Evolutionary conservation across 1,140 invertebrate species (phyloP).

Genomic region (Coptotermes formosanus): DNA sequence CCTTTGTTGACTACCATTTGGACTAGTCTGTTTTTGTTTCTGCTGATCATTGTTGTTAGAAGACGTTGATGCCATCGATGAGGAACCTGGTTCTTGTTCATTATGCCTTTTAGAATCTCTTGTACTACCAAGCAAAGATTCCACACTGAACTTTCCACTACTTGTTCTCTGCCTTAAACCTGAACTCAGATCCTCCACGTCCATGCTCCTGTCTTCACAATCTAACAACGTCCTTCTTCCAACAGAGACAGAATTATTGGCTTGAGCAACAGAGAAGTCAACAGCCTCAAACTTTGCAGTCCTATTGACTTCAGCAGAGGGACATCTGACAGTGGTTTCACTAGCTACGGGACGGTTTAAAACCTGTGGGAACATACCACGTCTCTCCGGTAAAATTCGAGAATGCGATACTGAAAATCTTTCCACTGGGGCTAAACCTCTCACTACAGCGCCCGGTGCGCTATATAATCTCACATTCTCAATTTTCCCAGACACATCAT

Average conservation of each 20-base stretch:
- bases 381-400: no score
- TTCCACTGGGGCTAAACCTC: no score
- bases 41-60: constrained; percentile 5
- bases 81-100: constrained; percentile 21
- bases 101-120: background rate
- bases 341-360: no score
- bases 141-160: constrained; percentile 39
- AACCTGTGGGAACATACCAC: no score
- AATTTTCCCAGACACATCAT: no score
- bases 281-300: background rate
- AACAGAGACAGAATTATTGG: background rate
- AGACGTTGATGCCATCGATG: constrained; percentile 29
- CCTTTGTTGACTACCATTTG: constrained; percentile 59
- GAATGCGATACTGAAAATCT: no score
- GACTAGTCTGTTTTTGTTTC: background rate
- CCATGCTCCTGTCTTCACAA: background rate
- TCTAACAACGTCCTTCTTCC: constrained; percentile 5
- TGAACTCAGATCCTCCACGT: background rate
- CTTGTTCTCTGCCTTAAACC: background rate
- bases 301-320: background rate
- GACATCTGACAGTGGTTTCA: background rate
- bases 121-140: constrained; percentile 44
- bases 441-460: no score
- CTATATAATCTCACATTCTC: no score
- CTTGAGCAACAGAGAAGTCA: background rate